Base-by-base conservation (phyloP, 2,113 vertebrate species). In the Edolisoma coerulescens region DNA sequence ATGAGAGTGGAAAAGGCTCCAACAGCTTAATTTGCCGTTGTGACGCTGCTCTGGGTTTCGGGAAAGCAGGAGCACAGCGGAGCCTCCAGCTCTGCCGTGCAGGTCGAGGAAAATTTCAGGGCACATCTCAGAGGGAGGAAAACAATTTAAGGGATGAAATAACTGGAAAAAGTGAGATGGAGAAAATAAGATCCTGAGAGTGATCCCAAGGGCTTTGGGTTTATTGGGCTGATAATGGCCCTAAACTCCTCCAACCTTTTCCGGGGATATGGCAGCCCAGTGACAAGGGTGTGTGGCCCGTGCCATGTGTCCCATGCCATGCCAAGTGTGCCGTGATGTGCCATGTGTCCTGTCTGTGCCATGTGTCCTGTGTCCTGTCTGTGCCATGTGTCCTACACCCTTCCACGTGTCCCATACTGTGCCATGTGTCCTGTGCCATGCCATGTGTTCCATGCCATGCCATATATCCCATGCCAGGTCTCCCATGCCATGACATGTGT, bases 271-370 rank as follows among this genome's bases (percentile, higher is more conserved):
- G 24, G 67, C 32, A 80, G 45, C 35, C 35, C 44, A 37, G 26
- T 49, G 47, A 14, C 0, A 3, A 54, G 24, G 41, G 39, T 22
- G 39, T 16, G 16, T 45, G 52, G 10, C 44, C 42, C 0, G 0
- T 87, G 74, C 47, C 49, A 11, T 5, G 33, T 37, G 56, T 61
- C 33, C 57, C 49, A 14, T 11, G 32, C 37, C 35, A 8, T 37
- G 42, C 32, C 56, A n/a, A 6, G 56, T 39, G 28, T 61, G 22
- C 57, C 14, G 3, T 41, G 14, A 7, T 23, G 27, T 23, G 24
- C 30, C 53, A 8, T 10, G 16, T 37, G 12, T 39, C n/a, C 77
- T 10, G 8, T 39, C 33, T 15, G 16, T 33, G 37, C 69, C 37
- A 14, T 22, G 47, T 37, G n/a, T 50, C 18, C 45, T 10, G 11